Evolutionary conservation across 2,113 vertebrate species (phyloP), one percentile per base, ranked within the genome.

Genomic region (Odobenus rosmarus): DNA sequence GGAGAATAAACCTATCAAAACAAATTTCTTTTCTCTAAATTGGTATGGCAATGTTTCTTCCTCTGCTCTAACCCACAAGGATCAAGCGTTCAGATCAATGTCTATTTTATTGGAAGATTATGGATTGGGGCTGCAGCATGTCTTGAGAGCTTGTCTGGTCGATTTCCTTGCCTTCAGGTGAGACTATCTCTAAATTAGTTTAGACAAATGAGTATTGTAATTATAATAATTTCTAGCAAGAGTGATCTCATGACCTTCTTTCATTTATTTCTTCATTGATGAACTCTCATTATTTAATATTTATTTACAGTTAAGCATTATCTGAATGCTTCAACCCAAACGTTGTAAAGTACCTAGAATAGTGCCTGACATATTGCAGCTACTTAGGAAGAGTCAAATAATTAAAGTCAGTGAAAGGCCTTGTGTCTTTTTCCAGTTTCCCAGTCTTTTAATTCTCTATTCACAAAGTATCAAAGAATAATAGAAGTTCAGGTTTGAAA

Each of bases 111-210:
- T 94, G 79, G 12, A 83, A 82, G 16, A 51, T 83, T 76, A 94
- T 86, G 31, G 49, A 93, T 93, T 93, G 55, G 31, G 31, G 23
- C 26, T 93, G 28, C 62, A 82, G 23, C 19, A 39, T 64, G 2
- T 94, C 49, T 88, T 94, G 71, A 96, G 85, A 96, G 23, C 3
- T 90, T 92, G 23, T 88, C 62, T 77, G n/a, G 49, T 94, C 6
- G 0, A 97, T 91, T 7, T 33, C 12, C n/a, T 88, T 96, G 49
- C 77, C 88, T 97, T 94, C n/a, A 79, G 76, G 53, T 97, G 86
- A 97, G 46, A 95, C 31, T 82, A n/a, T 92, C 72, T 95, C 88
- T 96, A 88, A 95, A 93, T 46, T 77, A 77, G 6, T 79, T 97
- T 85, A 91, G 49, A 82, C 19, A 95, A 46, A 82, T 80, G 26